Conservation (phyloP, 2,797 vertebrate genomes). For the Leucoraja ocellata region DNA sequence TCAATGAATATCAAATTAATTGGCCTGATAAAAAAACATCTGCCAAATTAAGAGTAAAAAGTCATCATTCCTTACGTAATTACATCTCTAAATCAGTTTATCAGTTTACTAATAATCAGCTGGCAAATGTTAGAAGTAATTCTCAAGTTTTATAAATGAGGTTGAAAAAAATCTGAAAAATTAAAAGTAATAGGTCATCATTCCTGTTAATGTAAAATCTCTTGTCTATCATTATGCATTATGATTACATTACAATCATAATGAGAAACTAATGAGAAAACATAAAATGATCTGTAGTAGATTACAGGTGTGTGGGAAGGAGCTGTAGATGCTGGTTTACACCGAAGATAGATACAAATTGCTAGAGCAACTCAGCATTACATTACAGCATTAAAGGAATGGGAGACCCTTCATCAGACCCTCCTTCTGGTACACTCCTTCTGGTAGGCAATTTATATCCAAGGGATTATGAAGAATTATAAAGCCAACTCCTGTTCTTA, state of each 20-base stretch:
- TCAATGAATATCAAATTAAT: not conserved
- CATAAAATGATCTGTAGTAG: not conserved
- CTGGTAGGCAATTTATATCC: not conserved
- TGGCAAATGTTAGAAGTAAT: not conserved
- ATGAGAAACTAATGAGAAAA: not conserved
- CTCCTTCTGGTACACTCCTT: not conserved
- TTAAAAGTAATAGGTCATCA: not conserved
- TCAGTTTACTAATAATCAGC: not conserved
- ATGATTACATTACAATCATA: not conserved
- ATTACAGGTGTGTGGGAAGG: not conserved
- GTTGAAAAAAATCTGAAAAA: not conserved
- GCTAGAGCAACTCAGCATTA: too few species aligned
- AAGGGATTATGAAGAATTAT: not conserved
- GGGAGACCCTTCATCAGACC: too few species aligned
- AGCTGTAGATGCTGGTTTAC: too few species aligned
- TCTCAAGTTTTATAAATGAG: not conserved
- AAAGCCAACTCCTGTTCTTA: not conserved
- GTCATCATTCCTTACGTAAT: not conserved
- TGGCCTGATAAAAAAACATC: not conserved
- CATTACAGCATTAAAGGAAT: too few species aligned
- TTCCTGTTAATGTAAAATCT: not conserved
- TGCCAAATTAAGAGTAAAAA: not conserved
- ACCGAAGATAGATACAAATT: too few species aligned
- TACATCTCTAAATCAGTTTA: not conserved
- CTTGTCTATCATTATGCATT: not conserved